Evolutionary conservation across 92 coral and sea anemone species (phyloP).

Genomic region (Paragorgia papillata): DNA sequence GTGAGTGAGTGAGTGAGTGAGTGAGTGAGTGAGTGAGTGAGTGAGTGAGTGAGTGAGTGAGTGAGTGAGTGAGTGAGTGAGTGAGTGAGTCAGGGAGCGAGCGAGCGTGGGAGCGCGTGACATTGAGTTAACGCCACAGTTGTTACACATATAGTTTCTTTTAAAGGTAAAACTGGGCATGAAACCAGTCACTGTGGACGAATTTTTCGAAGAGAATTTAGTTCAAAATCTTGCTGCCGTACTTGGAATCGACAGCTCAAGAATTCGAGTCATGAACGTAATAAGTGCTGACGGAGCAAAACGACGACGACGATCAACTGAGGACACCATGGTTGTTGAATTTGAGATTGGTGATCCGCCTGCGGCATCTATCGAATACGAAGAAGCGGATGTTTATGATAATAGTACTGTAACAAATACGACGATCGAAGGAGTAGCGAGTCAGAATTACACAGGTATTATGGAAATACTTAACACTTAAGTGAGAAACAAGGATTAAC

Average conservation of each 20-base stretch:
- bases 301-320: constrained; percentile 62
- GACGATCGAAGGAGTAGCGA: constrained; percentile 4
- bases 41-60: no score
- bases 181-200: constrained; percentile 73
- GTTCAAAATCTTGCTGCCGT: constrained; percentile 76
- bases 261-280: constrained; percentile 77
- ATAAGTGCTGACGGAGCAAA: constrained; percentile 72
- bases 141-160: no score
- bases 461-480: no score
- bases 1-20: no score
- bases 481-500: no score
- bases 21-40: no score
- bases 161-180: constrained; percentile 50
- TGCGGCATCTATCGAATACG: constrained; percentile 54
- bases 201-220: constrained; percentile 87
- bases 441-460: constrained; percentile 35
- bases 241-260: constrained; percentile 74
- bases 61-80: no score
- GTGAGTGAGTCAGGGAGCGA: no score
- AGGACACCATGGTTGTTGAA: constrained; percentile 59
- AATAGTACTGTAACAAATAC: constrained; percentile 11
- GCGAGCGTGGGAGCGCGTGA: no score
- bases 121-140: no score
- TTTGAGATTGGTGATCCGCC: constrained; percentile 77
- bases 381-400: constrained; percentile 50